A percentile compares a stretch with the other conserved stretches of the same genome.
Conservation (phyloP, 2,113 vertebrate genomes). For the Pelecanoides urinatrix region DNA sequence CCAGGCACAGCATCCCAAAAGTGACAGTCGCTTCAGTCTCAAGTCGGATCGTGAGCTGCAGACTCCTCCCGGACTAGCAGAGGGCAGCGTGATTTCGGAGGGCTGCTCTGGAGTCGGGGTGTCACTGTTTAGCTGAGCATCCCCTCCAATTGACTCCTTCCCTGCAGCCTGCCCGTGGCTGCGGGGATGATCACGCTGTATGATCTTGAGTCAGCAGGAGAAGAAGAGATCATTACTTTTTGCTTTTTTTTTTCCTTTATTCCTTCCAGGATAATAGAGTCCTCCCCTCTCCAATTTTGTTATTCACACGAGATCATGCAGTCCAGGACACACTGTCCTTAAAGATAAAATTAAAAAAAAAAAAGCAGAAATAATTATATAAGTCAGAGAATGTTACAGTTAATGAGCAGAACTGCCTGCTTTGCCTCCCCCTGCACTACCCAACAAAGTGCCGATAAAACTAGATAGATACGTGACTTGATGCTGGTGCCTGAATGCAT, state of each 20-base stretch:
- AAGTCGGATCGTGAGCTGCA: not conserved
- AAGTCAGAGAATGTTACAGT: slow-evolving; percentile 7
- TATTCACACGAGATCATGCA: not conserved
- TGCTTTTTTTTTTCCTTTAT: not conserved
- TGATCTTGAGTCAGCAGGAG: not conserved
- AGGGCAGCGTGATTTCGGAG: not conserved
- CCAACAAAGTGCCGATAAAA: slow-evolving; percentile 39
- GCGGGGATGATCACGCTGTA: not conserved
- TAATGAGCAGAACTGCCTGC: slow-evolving; percentile 36
- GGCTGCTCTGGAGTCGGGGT: not conserved
- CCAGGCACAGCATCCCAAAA: not conserved
- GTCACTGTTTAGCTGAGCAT: not conserved
- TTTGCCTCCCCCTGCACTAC: not conserved
- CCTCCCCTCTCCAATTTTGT: not conserved
- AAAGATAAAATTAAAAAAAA: not conserved
- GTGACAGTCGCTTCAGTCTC: not conserved
- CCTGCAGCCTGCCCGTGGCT: not conserved
- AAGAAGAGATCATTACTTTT: not conserved
- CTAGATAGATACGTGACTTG: slow-evolving; percentile 43
- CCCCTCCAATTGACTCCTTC: not conserved
- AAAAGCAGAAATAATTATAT: not conserved
- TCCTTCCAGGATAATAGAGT: not conserved
- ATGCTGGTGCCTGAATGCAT: slow-evolving; percentile 53
- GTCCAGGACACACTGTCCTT: slow-evolving; percentile 25
- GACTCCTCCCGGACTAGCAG: not conserved